phyloP scores from a whole-genome alignment of 2,888 invertebrate species.

The Scelioninae gen. 2 region DNA sequence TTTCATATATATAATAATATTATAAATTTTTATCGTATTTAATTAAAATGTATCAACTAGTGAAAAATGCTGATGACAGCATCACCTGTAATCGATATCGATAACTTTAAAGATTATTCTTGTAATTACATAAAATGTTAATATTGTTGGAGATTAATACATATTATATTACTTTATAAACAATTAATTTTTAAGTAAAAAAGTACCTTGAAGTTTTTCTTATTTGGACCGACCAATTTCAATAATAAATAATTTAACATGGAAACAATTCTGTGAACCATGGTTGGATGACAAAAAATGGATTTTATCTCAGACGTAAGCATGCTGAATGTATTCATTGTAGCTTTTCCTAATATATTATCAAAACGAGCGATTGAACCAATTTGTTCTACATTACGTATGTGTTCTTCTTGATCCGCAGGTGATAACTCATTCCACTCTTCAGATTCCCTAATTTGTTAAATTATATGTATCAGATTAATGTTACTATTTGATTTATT shows the following conservation, averaged over 20 bases:
- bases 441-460: constrained; percentile 79
- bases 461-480: background rate
- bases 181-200: background rate
- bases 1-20: too few relatives aligned
- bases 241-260: constrained; percentile 97
- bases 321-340: constrained; percentile 88
- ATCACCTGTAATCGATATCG: too few relatives aligned
- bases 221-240: constrained; percentile 93
- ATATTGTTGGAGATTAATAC: too few relatives aligned
- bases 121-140: too few relatives aligned
- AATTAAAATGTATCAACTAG: too few relatives aligned
- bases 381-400: constrained; percentile 83
- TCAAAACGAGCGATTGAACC: constrained; percentile 93
- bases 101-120: too few relatives aligned
- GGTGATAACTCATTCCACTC: constrained; percentile 84
- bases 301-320: constrained; percentile 85
- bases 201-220: constrained; percentile 89
- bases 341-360: constrained; percentile 93
- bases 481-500: background rate
- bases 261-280: constrained; percentile 94
- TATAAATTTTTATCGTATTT: too few relatives aligned
- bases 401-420: constrained; percentile 85
- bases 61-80: too few relatives aligned
- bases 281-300: constrained; percentile 92
- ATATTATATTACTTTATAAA: too few relatives aligned